Evolutionary conservation across 2,888 invertebrate genomes (phyloP).

Genomic region (Cordylochernes scorpioides): DNA sequence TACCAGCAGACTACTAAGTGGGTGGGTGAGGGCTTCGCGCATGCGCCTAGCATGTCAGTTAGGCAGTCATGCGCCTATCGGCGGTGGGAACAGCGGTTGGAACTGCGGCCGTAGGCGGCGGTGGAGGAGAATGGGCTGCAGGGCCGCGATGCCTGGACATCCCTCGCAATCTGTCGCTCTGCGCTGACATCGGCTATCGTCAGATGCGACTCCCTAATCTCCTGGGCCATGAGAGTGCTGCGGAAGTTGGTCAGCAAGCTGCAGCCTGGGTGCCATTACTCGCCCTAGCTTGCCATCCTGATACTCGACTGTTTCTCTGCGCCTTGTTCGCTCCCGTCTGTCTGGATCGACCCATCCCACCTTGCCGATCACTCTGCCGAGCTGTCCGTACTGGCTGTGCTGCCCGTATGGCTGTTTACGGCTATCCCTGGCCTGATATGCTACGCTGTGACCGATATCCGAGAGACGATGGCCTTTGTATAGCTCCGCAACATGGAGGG

Average conservation of each 20-base stretch:
- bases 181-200: slow-evolving; percentile 31
- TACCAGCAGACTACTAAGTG: too few relatives aligned
- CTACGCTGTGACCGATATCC: slow-evolving; percentile 32
- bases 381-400: slow-evolving; percentile 31
- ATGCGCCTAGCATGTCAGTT: too few relatives aligned
- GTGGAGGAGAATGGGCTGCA: too few relatives aligned
- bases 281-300: slow-evolving; percentile 31
- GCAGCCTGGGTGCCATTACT: slow-evolving; percentile 31
- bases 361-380: slow-evolving; percentile 32
- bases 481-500: slow-evolving; percentile 15
- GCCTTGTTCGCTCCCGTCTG: slow-evolving; percentile 35
- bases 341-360: slow-evolving; percentile 30
- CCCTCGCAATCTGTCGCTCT: slow-evolving; percentile 30
- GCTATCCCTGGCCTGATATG: slow-evolving; percentile 36
- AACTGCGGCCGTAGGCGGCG: too few relatives aligned
- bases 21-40: too few relatives aligned
- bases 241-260: slow-evolving; percentile 29
- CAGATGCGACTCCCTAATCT: slow-evolving; percentile 35
- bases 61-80: too few relatives aligned
- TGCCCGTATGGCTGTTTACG: slow-evolving; percentile 29
- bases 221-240: slow-evolving; percentile 32
- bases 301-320: slow-evolving; percentile 34
- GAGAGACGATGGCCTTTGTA: slow-evolving; percentile 32
- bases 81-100: too few relatives aligned
- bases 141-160: slow-evolving; percentile 29